These are phyloP conservation scores for Myopa testacea DNA, from an alignment of 2,888 invertebrate genomes.

Conservation along the genomic window DNA sequence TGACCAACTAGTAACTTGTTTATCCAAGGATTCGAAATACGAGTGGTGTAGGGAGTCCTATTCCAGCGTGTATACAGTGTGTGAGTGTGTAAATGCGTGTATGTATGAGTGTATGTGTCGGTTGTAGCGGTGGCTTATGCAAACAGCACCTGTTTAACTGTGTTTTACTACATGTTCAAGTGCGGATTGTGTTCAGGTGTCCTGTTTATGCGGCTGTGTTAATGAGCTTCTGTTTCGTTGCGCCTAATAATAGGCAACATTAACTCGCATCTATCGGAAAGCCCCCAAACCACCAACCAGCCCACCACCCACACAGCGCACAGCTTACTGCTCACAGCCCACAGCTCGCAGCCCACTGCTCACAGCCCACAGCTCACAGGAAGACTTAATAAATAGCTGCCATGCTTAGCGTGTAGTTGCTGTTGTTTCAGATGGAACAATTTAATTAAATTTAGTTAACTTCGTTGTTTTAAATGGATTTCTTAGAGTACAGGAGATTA, in stretches of 20 bases:
- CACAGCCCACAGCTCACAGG: too few species aligned
- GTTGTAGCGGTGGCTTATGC: conserved; percentile 14
- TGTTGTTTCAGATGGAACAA: not conserved
- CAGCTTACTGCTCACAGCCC: too few species aligned
- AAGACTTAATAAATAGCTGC: not conserved
- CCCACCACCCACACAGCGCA: too few species aligned
- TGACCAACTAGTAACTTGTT: not conserved
- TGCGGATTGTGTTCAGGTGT: conserved; percentile 5
- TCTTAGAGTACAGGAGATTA: too few species aligned
- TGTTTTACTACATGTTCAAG: not conserved
- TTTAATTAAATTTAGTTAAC: too few species aligned
- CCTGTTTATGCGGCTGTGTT: conserved; percentile 18
- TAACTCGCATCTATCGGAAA: not conserved
- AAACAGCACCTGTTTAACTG: conserved; percentile 8
- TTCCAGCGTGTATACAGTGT: not conserved
- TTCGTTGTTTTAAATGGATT: too few species aligned
- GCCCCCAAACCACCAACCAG: too few species aligned
- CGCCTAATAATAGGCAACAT: conserved; percentile 26
- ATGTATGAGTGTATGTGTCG: not conserved
- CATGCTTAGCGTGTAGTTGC: not conserved
- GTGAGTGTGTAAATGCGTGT: not conserved
- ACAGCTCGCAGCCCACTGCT: too few species aligned
- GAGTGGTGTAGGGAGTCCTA: too few species aligned
- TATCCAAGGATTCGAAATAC: too few species aligned
- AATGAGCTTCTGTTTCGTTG: conserved; percentile 26